Evolutionary conservation across 1,140 invertebrate species (phyloP), one percentile per base, ranked within the genome.

Genomic region (Lutraria rhynchaena): DNA sequence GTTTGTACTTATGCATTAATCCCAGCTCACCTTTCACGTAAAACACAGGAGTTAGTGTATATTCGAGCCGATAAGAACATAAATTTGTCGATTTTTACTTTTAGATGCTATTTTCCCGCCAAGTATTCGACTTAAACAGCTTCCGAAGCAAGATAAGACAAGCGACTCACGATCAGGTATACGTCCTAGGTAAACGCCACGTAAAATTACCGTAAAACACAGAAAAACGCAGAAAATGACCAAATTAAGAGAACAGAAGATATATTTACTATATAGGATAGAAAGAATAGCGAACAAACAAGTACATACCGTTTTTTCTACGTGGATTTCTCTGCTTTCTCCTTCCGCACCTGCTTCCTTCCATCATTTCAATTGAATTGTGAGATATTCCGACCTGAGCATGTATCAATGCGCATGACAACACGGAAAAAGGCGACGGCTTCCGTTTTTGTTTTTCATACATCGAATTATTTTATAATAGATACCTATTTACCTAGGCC

Each of bases 351-450:
- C 83, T 84, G 83, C 55, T 61, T 67, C 71, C 57, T 51, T 82
- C 83, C 83, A 84, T 84, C 77, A 81, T 84, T 81, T 81, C 77
- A 76, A 81, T 81, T 81, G 58, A 81, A 81, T 77, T 69, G 71
- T 71, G 65, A 82, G 44, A 82, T 61, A 67, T 76, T 81, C 78
- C 78, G 78, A 81, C 78, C 78, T 81, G 78, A 70, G 78, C 55
- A 49, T 29, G 19, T 73, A 71, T 81, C 78, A 81, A 73, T 81
- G 78, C 78, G 78, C 78, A 81, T 81, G 78, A 80, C 70, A 73
- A 27, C 35, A 53, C 44, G 11, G 53, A 33, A 67, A 65, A 27
- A 17, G 22, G 44, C 35, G 78, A 63, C 57, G 74, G 78, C 78
- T 81, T 81, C 78, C 78, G 78, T 57, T 35, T 58, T 58, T 41